Base-by-base conservation (phyloP, 1,140 invertebrate species). In the Bombus consobrinus region DNA sequence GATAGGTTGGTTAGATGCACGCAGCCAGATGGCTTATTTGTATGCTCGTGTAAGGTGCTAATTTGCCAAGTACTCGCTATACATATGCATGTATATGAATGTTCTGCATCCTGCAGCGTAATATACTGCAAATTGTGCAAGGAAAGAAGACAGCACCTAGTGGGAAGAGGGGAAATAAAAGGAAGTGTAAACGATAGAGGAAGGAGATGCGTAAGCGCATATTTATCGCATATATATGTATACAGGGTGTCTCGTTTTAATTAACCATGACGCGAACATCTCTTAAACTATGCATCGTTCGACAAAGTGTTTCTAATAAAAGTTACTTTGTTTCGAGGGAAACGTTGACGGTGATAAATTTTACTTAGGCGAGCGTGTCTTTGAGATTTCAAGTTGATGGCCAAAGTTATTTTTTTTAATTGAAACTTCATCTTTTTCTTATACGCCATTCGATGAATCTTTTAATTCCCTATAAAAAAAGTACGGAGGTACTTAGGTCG, bases 41-140 rank as follows among this genome's bases (percentile, higher is more conserved):
- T 90, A 90, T 83, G 86, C 86, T 89, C 89, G 81, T 85, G 89
- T 83, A 88, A 91, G 87, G 89, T 89, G 89, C 89, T 91, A 91
- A 90, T 91, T 91, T 90, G 89, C 87, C 68, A 91, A 91, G 87
- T 90, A 90, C 84, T 81, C 87, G 64, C 78, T 81, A 47, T 84
- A 80, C 68, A 53, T 72, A 75, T 57, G 47, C 41, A 75, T 34
- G 32, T 72, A 73, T 87, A 34, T 62, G 76, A 80, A 71, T 79
- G 77, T 78, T 79, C 85, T 76, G 77, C 37, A 62, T 25, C 12
- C 39, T 47, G 39, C 72, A 6, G 28, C 18, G 39, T 43, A 43
- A 74, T 47, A 57, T 76, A 68, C 47, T 81, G 86, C 82, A 85
- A 72, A 82, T 71, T 47, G 74, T 66, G 68, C 69, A 86, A 41